These are phyloP conservation scores for Agrotis segetum DNA, from an alignment of 2,888 invertebrate species.

Conservation along the genomic window DNA sequence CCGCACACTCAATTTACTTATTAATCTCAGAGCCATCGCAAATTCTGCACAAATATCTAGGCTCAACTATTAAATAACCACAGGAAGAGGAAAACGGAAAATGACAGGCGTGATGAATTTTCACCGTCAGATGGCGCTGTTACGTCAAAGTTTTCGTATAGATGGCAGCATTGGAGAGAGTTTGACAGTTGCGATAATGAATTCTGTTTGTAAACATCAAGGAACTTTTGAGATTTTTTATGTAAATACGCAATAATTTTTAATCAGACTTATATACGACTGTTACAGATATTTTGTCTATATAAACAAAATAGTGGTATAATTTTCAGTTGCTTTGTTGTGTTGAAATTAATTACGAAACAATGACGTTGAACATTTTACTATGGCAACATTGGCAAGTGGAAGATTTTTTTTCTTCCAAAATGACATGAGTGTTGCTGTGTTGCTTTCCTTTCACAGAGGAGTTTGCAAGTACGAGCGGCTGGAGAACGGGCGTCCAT, in stretches of 20 bases:
- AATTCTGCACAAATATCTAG: conserved; percentile 69
- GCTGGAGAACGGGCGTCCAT: conserved; percentile 87
- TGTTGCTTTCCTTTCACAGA: conserved; percentile 74
- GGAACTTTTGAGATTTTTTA: background rate
- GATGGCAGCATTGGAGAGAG: conserved; percentile 67
- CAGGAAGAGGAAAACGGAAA: conserved; percentile 77
- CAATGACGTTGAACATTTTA: background rate
- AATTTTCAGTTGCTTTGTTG: conserved; percentile 6
- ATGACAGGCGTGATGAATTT: conserved; percentile 58
- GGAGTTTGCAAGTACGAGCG: conserved; percentile 74
- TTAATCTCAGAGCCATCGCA: conserved; percentile 85
- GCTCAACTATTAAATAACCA: conserved; percentile 86
- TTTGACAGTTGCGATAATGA: conserved; percentile 54
- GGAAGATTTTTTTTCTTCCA: conserved; percentile 62
- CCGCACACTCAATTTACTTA: conserved; percentile 82
- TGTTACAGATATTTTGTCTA: no score
- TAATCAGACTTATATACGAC: background rate
- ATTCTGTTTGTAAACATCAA: conserved; percentile 38
- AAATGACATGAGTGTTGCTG: conserved; percentile 71
- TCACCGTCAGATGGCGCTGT: conserved; percentile 73
- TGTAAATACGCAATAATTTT: background rate
- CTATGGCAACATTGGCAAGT: conserved; percentile 71
- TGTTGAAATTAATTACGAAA: conserved; percentile 19
- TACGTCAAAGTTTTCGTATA: conserved; percentile 66
- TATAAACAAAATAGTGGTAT: background rate